Conservation (phyloP, 2,797 vertebrate species). For the Sitta carolinensis region DNA sequence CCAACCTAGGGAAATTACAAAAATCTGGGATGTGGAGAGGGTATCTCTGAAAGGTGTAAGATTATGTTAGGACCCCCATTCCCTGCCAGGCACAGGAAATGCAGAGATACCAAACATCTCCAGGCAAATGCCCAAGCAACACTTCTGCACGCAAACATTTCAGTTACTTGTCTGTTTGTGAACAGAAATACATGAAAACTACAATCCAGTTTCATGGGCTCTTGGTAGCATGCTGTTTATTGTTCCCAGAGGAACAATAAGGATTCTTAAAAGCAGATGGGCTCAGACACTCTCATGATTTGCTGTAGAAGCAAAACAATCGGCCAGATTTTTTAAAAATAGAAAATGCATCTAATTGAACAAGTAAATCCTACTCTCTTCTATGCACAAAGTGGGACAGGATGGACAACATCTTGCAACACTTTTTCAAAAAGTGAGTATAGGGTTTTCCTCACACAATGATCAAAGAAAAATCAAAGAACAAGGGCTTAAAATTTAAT, state of each 20-base stretch:
- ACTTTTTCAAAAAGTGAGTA: not conserved
- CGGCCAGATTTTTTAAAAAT: conserved; percentile 43
- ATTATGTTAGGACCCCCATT: not conserved
- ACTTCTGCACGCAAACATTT: not conserved
- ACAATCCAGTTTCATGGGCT: not conserved
- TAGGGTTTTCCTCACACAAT: not conserved
- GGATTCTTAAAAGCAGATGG: conserved; percentile 58
- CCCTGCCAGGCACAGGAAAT: not conserved
- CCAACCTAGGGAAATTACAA: not conserved
- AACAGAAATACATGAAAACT: conserved; percentile 19
- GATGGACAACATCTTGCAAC: not conserved
- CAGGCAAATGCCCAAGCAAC: rapidly evolving
- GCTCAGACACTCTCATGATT: not conserved
- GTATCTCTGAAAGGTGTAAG: not conserved
- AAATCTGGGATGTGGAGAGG: not conserved
- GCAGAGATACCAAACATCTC: not conserved
- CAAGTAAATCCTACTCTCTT: not conserved
- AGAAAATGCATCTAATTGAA: conserved; percentile 8
- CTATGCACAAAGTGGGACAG: not conserved
- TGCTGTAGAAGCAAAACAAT: conserved; percentile 40
- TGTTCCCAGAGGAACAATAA: conserved; percentile 39
- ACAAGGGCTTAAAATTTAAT: not conserved
- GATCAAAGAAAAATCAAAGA: not conserved
- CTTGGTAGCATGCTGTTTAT: conserved; percentile 53
- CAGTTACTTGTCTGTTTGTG: not conserved